These are phyloP conservation scores for Capromys pilorides DNA, from an alignment of 2,797 vertebrate genomes.

Conservation along the genomic window DNA sequence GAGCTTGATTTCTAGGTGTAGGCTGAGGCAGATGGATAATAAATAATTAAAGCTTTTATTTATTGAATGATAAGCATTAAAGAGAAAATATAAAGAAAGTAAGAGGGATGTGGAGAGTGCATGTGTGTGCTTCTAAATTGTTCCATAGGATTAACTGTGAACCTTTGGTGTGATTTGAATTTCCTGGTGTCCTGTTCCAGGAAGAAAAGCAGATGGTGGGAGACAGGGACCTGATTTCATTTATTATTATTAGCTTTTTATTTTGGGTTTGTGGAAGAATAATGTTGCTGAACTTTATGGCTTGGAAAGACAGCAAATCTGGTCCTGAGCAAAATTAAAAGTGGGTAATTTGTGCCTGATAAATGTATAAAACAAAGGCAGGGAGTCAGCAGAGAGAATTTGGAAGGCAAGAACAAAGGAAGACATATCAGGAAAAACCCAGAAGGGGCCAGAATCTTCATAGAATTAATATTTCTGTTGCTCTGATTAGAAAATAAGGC, in stretches of 20 bases:
- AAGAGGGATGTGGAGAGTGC: not conserved
- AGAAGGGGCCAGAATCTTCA: not conserved
- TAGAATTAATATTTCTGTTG: not conserved
- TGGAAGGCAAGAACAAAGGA: not conserved
- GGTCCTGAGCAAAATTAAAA: not conserved
- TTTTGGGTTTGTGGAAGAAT: not conserved
- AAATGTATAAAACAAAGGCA: not conserved
- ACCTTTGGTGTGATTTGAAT: not conserved
- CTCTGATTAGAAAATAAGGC: not conserved
- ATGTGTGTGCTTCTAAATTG: not conserved
- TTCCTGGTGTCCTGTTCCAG: not conserved
- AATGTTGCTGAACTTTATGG: not conserved
- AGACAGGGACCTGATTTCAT: not conserved
- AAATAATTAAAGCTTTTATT: not conserved
- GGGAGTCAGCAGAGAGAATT: not conserved
- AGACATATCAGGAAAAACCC: not conserved
- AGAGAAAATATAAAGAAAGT: not conserved
- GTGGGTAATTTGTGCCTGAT: not conserved
- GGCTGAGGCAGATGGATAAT: not conserved
- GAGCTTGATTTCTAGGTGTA: not conserved
- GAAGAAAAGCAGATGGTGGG: not conserved
- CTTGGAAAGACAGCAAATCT: not conserved
- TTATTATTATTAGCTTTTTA: not conserved
- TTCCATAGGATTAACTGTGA: rapidly evolving
- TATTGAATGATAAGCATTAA: not conserved